phyloP scores from a whole-genome alignment of 2,888 invertebrate genomes.

The Emmelina monodactyla region DNA sequence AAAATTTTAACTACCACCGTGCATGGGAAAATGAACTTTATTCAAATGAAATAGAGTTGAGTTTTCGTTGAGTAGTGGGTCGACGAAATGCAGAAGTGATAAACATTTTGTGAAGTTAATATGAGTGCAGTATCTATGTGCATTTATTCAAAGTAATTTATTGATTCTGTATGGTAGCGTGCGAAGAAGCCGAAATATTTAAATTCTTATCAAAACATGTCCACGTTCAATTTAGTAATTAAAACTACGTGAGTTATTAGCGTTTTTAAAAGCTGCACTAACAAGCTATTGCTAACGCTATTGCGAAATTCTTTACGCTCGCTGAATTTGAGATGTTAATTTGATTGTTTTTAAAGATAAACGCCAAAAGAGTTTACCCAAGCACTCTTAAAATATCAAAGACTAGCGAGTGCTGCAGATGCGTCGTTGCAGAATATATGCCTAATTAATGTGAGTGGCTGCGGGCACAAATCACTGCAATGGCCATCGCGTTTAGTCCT shows the following conservation, averaged over 20 bases:
- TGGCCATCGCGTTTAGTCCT: slow-evolving; percentile 15
- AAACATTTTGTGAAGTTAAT: slow-evolving; percentile 39
- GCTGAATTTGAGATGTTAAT: too few species aligned
- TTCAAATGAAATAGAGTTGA: slow-evolving; percentile 13
- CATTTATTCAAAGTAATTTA: slow-evolving; percentile 11
- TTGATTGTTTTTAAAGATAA: too few species aligned
- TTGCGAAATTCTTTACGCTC: too few species aligned
- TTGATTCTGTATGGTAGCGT: background rate
- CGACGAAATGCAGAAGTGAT: slow-evolving; percentile 24
- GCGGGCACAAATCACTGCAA: slow-evolving; percentile 10
- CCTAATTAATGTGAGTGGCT: background rate
- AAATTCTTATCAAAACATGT: background rate
- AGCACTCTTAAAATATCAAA: background rate
- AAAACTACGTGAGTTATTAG: too few species aligned
- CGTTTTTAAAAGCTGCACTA: too few species aligned
- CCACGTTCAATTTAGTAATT: background rate
- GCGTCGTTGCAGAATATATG: background rate
- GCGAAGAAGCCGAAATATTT: background rate
- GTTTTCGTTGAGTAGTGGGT: slow-evolving; percentile 9
- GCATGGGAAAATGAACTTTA: slow-evolving; percentile 17
- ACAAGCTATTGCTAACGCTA: too few species aligned
- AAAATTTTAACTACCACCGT: slow-evolving; percentile 20
- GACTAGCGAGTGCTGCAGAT: background rate
- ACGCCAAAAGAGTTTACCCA: too few species aligned
- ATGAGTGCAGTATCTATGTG: slow-evolving; percentile 20